A percentile compares a stretch with the other conserved stretches of the same genome.
Evolutionary conservation across 1,140 invertebrate genomes (phyloP).

Genomic region (Trigoniulus corallinus): DNA sequence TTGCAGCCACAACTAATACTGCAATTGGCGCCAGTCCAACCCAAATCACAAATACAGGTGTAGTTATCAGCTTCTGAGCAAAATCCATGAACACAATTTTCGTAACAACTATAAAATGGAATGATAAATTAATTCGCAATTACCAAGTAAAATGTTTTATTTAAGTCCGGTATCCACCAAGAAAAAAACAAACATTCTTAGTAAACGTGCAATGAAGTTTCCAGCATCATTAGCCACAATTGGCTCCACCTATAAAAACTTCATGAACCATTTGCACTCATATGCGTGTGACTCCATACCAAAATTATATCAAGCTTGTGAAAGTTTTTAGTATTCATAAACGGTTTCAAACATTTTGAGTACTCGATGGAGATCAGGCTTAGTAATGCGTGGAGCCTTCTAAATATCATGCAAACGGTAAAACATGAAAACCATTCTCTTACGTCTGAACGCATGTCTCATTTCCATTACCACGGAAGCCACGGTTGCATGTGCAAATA

Average conservation of each 20-base stretch:
- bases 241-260: no score
- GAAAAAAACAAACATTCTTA: no score
- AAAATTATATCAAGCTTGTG: no score
- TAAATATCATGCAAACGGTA: not conserved
- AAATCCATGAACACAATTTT: conserved; percentile 70
- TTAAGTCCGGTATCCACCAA: no score
- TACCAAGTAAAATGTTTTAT: not conserved
- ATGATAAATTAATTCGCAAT: not conserved
- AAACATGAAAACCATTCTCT: conserved; percentile 5
- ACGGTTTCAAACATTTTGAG: no score
- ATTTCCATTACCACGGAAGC: conserved; percentile 71
- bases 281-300: no score
- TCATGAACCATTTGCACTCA: no score
- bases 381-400: not conserved
- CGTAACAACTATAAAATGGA: conserved; percentile 44
- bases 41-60: conserved; percentile 68
- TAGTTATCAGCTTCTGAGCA: conserved; percentile 70
- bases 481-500: conserved; percentile 59
- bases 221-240: no score
- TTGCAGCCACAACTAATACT: conserved; percentile 79
- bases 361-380: no score
- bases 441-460: conserved; percentile 59
- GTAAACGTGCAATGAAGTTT: no score
- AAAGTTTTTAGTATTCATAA: no score
- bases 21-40: conserved; percentile 84